Conservation (phyloP, 2,113 vertebrate species). For the Melanostigma gelatinosum region DNA sequence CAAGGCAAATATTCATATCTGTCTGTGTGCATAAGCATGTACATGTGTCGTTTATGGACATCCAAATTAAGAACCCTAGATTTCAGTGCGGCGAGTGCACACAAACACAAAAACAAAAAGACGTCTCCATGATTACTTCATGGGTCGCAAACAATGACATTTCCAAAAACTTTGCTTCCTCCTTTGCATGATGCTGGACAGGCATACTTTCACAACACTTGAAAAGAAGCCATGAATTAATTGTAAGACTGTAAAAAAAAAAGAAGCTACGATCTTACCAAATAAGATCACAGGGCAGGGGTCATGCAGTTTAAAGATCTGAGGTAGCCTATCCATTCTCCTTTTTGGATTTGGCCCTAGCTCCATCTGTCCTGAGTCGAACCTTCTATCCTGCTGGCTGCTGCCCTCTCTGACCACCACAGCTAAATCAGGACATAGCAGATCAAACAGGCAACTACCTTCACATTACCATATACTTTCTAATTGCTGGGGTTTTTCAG, state of each 20-base stretch:
- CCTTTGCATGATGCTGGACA: conserved; percentile 2
- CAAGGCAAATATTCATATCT: conserved; percentile 29
- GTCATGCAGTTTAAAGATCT: conserved; percentile 29
- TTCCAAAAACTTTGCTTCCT: conserved; percentile 21
- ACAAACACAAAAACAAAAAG: conserved; percentile 30
- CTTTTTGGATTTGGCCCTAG: not conserved
- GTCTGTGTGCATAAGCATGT: conserved; percentile 10
- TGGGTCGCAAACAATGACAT: conserved; percentile 8
- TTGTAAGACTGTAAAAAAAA: conserved; percentile 15
- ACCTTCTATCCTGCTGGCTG: conserved; percentile 29
- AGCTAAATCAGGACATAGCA: conserved; percentile 24
- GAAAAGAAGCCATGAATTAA: not conserved
- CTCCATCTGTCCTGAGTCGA: conserved; percentile 35
- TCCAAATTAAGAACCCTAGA: conserved; percentile 24
- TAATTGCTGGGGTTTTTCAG: conserved; percentile 66
- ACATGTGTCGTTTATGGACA: conserved; percentile 41
- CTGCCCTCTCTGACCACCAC: conserved; percentile 45
- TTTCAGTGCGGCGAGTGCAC: conserved; percentile 1
- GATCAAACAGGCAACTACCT: conserved; percentile 53
- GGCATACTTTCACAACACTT: conserved; percentile 21
- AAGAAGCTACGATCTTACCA: not conserved
- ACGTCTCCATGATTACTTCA: conserved; percentile 36
- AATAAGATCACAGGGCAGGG: not conserved
- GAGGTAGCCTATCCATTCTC: not conserved
- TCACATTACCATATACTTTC: conserved; percentile 59